Percentiles rank a stretch among this genome's conserved stretches.
These are phyloP conservation scores for Sinella curviseta DNA, from an alignment of 1,140 invertebrate species.

Conservation along the genomic window DNA sequence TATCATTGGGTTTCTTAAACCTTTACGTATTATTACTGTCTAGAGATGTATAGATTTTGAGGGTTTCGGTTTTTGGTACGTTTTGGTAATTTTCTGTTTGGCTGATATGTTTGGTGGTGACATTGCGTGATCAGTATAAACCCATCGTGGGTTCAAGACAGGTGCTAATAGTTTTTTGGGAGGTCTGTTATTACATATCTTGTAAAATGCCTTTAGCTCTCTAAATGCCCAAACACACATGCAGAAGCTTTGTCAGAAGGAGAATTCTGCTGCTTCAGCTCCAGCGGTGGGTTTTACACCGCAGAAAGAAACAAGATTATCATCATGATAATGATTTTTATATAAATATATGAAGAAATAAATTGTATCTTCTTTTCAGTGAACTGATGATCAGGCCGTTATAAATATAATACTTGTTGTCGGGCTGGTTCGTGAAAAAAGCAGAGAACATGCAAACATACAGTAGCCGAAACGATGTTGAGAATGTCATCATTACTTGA, in stretches of 20 bases:
- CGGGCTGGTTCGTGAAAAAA: background rate
- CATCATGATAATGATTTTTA: background rate
- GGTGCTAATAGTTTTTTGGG: conserved; percentile 13
- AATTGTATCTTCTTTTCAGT: background rate
- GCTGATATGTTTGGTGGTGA: conserved; percentile 21
- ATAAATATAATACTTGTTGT: background rate
- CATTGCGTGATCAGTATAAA: conserved; percentile 17
- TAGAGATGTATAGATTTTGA: too few relatives aligned
- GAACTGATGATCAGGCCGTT: background rate
- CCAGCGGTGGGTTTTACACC: background rate
- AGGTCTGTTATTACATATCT: conserved; percentile 18
- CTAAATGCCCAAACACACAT: too few relatives aligned
- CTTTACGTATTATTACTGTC: too few relatives aligned
- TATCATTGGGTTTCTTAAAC: too few relatives aligned
- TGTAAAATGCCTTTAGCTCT: background rate
- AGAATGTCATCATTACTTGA: background rate
- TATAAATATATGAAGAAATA: background rate
- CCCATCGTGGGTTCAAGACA: background rate
- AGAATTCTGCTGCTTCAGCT: too few relatives aligned
- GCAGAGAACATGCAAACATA: background rate
- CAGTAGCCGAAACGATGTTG: background rate
- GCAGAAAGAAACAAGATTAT: background rate
- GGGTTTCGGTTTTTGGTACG: too few relatives aligned
- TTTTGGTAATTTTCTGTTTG: too few relatives aligned
- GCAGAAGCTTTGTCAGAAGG: too few relatives aligned